Percentiles rank a stretch among this genome's conserved stretches.
These are phyloP conservation scores for Philopedon plagiatum DNA, from an alignment of 2,888 invertebrate species.

Conservation along the genomic window DNA sequence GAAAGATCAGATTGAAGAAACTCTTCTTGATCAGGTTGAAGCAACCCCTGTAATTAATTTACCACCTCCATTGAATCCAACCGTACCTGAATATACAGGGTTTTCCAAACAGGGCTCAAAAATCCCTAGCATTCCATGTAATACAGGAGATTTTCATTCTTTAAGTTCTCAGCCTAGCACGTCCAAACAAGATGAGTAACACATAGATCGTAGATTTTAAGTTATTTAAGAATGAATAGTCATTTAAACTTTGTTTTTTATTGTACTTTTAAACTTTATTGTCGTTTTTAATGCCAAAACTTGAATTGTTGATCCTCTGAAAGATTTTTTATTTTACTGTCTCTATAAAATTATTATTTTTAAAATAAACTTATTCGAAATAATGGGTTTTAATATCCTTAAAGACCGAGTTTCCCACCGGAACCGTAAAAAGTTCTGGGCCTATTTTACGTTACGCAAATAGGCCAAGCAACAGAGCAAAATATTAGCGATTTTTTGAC, in stretches of 20 bases:
- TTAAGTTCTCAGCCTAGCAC: conserved; percentile 30
- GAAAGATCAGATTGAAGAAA: conserved; percentile 50
- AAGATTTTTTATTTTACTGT: background rate
- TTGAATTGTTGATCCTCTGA: background rate
- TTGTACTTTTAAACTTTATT: background rate
- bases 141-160: conserved; percentile 71
- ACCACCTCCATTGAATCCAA: conserved; percentile 65
- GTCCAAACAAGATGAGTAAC: conserved; percentile 21
- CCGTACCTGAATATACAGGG: conserved; percentile 72
- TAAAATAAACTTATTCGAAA: too few species aligned
- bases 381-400: too few species aligned
- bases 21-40: conserved; percentile 61
- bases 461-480: too few species aligned
- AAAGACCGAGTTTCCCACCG: too few species aligned
- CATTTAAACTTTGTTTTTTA: background rate
- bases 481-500: too few species aligned
- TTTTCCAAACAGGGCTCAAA: conserved; percentile 75
- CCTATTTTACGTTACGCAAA: too few species aligned
- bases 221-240: background rate
- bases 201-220: background rate
- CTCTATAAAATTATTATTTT: background rate
- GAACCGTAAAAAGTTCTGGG: too few species aligned
- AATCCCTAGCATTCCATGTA: conserved; percentile 78
- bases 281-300: too few species aligned
- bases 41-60: conserved; percentile 57